These are phyloP conservation scores for Porphyrio hochstetteri DNA, from an alignment of 2,113 vertebrate genomes.

Conservation along the genomic window DNA sequence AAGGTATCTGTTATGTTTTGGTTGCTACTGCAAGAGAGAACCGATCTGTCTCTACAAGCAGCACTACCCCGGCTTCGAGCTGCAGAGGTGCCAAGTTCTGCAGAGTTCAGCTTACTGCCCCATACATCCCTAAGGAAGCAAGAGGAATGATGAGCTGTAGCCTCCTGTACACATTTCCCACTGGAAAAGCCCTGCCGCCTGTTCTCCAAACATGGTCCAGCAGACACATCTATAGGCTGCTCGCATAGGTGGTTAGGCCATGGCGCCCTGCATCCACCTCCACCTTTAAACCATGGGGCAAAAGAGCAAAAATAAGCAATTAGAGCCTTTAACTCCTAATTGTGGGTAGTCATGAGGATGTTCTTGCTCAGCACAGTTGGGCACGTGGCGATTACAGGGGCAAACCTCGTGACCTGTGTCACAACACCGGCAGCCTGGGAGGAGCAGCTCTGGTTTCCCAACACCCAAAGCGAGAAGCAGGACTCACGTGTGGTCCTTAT, in stretches of 20 bases:
- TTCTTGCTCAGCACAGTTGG: not conserved
- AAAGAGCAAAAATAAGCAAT: not conserved
- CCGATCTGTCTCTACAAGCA: not conserved
- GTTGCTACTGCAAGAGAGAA: too few species aligned
- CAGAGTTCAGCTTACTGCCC: not conserved
- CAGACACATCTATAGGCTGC: not conserved
- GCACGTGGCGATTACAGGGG: not conserved
- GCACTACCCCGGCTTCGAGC: not conserved
- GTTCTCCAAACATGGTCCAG: not conserved
- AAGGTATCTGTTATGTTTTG: not conserved
- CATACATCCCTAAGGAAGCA: not conserved
- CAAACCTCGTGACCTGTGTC: not conserved
- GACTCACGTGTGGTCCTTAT: not conserved
- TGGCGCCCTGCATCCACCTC: not conserved
- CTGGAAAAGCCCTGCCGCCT: not conserved
- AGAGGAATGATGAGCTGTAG: not conserved
- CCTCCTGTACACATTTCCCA: not conserved
- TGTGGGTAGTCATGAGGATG: not conserved
- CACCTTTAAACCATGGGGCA: accelerated
- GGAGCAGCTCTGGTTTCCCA: not conserved
- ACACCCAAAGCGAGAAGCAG: not conserved
- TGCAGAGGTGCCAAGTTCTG: not conserved
- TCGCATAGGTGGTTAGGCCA: too few species aligned
- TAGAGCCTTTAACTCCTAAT: not conserved
- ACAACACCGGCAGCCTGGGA: not conserved